Evolutionary conservation across 2,888 invertebrate species (phyloP).

Genomic region (Drosophila mimetica): DNA sequence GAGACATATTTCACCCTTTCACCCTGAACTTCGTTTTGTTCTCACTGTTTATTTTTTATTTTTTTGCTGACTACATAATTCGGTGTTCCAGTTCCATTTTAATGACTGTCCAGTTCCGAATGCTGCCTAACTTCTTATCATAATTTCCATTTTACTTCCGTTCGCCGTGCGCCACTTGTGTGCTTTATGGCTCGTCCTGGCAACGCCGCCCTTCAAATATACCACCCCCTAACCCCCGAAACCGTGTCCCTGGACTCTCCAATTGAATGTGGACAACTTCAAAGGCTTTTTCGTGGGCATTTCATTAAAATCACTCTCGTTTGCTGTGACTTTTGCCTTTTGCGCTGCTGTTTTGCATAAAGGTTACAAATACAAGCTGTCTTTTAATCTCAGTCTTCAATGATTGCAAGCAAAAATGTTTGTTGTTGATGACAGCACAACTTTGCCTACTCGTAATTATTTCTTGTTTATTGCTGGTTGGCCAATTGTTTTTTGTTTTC

Average conservation of each 20-base stretch:
- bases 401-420: constrained; percentile 20
- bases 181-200: constrained; percentile 35
- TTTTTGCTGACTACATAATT: constrained; percentile 56
- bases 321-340: constrained; percentile 40
- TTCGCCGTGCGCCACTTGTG: constrained; percentile 39
- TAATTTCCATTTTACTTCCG: constrained; percentile 65
- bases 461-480: constrained; percentile 55
- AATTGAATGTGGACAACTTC: constrained; percentile 61
- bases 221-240: background rate
- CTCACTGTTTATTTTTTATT: constrained; percentile 5
- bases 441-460: constrained; percentile 62
- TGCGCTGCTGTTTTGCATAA: constrained; percentile 32
- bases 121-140: constrained; percentile 48
- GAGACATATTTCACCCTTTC: constrained; percentile 61
- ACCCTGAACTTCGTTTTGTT: constrained; percentile 2
- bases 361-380: constrained; percentile 54
- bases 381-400: constrained; percentile 46
- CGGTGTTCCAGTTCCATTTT: constrained; percentile 59
- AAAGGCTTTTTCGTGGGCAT: constrained; percentile 58
- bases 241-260: constrained; percentile 9
- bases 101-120: constrained; percentile 59
- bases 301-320: constrained; percentile 59
- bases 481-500: constrained; percentile 18
- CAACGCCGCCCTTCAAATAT: constrained; percentile 11
- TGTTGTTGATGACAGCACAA: constrained; percentile 33